phyloP scores from a whole-genome alignment of 2,113 vertebrate species.

The Neotragus pygmaeus region DNA sequence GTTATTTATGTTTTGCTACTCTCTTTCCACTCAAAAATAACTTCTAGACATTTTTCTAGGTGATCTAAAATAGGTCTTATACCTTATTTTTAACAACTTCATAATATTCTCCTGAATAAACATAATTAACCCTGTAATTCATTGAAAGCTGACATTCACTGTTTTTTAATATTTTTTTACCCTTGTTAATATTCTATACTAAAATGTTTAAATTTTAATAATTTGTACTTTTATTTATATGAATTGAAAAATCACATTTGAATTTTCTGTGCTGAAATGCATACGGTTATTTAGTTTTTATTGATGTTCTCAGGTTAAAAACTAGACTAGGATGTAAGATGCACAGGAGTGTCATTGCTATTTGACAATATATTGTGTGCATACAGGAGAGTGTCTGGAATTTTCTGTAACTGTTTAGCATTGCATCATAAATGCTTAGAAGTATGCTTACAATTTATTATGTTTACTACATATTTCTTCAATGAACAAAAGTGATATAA shows the following conservation, averaged over 20 bases:
- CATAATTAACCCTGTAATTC: neutral
- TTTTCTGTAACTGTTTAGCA: neutral
- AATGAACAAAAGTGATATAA: neutral
- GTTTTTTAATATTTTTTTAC: neutral
- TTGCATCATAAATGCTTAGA: neutral
- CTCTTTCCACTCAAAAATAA: neutral
- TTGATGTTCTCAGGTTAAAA: neutral
- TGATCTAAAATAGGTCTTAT: neutral
- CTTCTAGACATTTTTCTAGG: neutral
- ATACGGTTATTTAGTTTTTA: neutral
- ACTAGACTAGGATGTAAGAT: neutral
- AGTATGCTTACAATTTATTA: neutral
- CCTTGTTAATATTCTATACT: neutral
- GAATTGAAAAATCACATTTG: neutral
- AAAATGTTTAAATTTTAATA: neutral
- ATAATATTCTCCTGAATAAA: neutral
- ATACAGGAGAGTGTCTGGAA: neutral
- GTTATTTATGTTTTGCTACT: neutral
- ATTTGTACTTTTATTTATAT: neutral
- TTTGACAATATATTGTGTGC: neutral
- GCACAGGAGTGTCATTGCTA: neutral
- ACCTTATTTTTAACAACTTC: neutral
- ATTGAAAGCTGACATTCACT: neutral
- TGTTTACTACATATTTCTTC: neutral
- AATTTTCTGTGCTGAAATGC: neutral